Evolutionary conservation across 2,797 vertebrate genomes (phyloP).

Genomic region (Liasis olivaceus): DNA sequence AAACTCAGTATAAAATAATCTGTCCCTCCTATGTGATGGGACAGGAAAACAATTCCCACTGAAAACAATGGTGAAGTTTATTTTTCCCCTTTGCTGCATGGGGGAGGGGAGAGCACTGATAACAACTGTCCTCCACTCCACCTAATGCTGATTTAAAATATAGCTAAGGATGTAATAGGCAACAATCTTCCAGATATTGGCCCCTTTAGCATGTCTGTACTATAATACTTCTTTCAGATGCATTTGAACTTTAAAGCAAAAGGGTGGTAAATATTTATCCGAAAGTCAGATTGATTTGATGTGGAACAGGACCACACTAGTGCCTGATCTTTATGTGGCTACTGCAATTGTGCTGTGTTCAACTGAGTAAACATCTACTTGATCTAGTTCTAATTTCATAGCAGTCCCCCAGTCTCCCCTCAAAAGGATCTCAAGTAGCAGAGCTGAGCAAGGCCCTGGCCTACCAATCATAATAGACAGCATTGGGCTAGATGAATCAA

Average conservation of each 20-base stretch:
- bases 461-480: neutral
- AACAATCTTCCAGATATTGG: slow-evolving; percentile 37
- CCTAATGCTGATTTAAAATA: neutral
- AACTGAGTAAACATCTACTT: neutral
- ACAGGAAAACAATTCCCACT: neutral
- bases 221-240: neutral
- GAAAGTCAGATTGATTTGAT: neutral
- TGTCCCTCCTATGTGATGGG: neutral
- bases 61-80: neutral
- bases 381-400: neutral
- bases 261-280: neutral
- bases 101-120: neutral
- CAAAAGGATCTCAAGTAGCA: neutral
- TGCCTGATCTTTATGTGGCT: neutral
- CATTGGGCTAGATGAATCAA: neutral
- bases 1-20: neutral
- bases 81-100: neutral
- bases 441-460: neutral
- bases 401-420: too few relatives aligned
- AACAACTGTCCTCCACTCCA: neutral
- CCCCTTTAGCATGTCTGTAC: neutral
- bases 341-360: neutral
- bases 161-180: slow-evolving; percentile 46
- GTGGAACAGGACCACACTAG: too few relatives aligned
- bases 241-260: neutral